Evolutionary conservation across 2,113 vertebrate species (phyloP), one percentile per base, ranked within the genome.

Genomic region (Lynx canadensis): DNA sequence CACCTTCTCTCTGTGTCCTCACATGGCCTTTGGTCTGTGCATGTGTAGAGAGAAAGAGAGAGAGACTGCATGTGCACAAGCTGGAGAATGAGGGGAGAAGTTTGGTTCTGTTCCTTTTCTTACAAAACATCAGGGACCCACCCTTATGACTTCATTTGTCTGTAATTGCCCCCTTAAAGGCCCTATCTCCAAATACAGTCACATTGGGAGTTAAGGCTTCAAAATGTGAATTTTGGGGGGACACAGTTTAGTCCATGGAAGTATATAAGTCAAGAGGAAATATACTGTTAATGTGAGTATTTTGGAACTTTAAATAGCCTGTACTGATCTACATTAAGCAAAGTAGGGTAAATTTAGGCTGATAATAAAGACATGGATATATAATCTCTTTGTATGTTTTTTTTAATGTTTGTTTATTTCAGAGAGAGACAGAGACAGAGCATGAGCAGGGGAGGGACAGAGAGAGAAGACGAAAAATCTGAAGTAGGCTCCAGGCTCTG

Each of bases 41-140:
- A 3, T 27, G 8, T 12, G 13, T n/a, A 21, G 25, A 19, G 8
- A 14, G 3, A 16, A 38, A 19, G 23, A 27, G 16, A 55, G 0
- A 7, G 13, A 68, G 36, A 14, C 7, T 2, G 1, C 7, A 3
- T 78, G 14, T 78, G 7, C 2, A 4, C 41, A 78, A 10, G 41
- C 74, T 48, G n/a, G 7, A 9, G 55, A 65, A 7, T 55, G 3
- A 18, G 23, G 50, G 60, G 3, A 31, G 45, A 14, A 3, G 14
- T 69, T 45, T 82, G 4, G 0, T 48, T 45, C 52, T 48, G 38
- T 81, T 57, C 33, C 29, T 89, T 69, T 85, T 50, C 33, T 50
- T 69, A 65, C 7, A 60, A 60, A 60, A 60, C 57, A 48, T 71
- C 63, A 23, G 14, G 18, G 4, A 7, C 45, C 14, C 16, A 48